These are phyloP conservation scores for Strigamia crassipes DNA, from an alignment of 2,888 invertebrate genomes.

Conservation along the genomic window DNA sequence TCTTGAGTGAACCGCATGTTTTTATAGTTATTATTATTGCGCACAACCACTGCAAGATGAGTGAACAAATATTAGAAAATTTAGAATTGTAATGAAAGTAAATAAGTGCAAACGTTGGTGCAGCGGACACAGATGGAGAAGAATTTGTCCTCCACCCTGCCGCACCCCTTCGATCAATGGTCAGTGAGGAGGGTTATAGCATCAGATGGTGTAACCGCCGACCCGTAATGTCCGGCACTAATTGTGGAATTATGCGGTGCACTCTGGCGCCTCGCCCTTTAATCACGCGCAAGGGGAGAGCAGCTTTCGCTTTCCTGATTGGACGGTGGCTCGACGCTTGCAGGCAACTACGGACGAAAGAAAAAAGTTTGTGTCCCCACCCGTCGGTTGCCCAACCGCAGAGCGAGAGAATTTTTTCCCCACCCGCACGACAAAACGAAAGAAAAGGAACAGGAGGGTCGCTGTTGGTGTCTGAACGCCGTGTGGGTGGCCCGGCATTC, in stretches of 20 bases:
- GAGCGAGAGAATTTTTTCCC: constrained; percentile 23
- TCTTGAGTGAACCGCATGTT: constrained; percentile 19
- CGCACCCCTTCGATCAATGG: constrained; percentile 42
- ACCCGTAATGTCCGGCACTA: constrained; percentile 46
- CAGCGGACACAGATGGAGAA: constrained; percentile 17
- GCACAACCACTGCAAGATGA: background rate
- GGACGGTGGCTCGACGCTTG: constrained; percentile 39
- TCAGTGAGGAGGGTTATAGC: constrained; percentile 42
- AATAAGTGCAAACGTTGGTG: constrained; percentile 29
- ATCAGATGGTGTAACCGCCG: constrained; percentile 37
- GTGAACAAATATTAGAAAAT: background rate
- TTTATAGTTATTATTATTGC: constrained; percentile 17
- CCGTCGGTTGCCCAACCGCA: constrained; percentile 42
- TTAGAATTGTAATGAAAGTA: constrained; percentile 35
- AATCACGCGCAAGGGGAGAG: constrained; percentile 44
- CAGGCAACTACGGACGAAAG: constrained; percentile 42
- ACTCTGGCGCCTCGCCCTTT: constrained; percentile 44
- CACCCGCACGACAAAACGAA: constrained; percentile 17
- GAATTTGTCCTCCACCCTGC: constrained; percentile 24
- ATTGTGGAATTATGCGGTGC: constrained; percentile 47
- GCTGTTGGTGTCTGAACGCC: constrained; percentile 35
- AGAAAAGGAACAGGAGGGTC: constrained; percentile 33
- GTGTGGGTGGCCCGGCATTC: constrained; percentile 33
- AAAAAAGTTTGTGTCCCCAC: constrained; percentile 42
- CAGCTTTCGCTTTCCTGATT: constrained; percentile 43